phyloP scores from a whole-genome alignment of 2,113 vertebrate genomes.

The Puntigrus tetrazona region DNA sequence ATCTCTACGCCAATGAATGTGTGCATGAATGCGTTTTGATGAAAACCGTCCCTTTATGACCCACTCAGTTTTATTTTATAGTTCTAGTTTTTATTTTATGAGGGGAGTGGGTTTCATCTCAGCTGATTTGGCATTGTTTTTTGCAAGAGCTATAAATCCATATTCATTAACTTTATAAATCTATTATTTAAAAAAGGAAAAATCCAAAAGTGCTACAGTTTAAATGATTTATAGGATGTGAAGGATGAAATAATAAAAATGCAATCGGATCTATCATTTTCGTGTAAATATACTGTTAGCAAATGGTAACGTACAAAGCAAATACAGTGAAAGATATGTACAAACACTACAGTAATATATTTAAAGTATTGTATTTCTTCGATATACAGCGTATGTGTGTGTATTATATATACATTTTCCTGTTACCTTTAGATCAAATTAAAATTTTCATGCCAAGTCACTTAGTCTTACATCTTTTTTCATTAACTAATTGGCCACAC shows the following conservation, averaged over 20 bases:
- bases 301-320: not conserved
- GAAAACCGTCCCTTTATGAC: not conserved
- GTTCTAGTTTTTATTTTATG: slow-evolving; percentile 12
- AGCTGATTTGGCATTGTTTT: not conserved
- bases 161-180: not conserved
- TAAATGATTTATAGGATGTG: not conserved
- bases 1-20: not conserved
- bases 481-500: not conserved
- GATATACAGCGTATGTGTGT: too few relatives aligned
- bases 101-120: not conserved
- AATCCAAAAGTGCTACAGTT: not conserved
- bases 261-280: not conserved
- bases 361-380: too few relatives aligned
- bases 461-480: not conserved
- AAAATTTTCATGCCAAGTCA: not conserved
- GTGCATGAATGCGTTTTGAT: not conserved
- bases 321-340: not conserved
- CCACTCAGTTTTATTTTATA: slow-evolving; percentile 11
- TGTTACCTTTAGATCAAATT: not conserved
- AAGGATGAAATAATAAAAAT: not conserved
- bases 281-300: not conserved
- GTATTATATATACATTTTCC: too few relatives aligned
- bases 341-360: not conserved
- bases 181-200: not conserved
- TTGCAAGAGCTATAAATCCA: slow-evolving; percentile 15